Evolutionary conservation across 2,888 invertebrate genomes (phyloP).

Genomic region (Helleia helle): DNA sequence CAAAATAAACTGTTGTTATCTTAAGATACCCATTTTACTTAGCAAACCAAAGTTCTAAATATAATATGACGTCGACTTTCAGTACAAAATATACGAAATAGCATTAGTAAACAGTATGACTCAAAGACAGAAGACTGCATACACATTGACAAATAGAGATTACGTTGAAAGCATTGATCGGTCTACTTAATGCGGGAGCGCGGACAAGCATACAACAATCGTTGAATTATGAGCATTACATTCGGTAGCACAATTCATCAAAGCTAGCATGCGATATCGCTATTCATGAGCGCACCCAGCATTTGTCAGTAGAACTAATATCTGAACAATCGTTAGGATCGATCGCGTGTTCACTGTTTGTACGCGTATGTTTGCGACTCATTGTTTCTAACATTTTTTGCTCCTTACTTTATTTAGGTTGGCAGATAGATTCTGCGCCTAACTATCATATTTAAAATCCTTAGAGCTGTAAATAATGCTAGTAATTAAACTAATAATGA

Average conservation of each 20-base stretch:
- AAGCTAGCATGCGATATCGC: slow-evolving; percentile 44
- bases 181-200: slow-evolving; percentile 15
- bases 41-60: too few species aligned
- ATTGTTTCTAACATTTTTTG: too few species aligned
- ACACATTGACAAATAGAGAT: neutral
- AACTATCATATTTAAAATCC: slow-evolving; percentile 19
- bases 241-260: slow-evolving; percentile 46
- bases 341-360: slow-evolving; percentile 29
- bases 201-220: slow-evolving; percentile 22
- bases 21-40: too few species aligned
- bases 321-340: slow-evolving; percentile 46
- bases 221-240: slow-evolving; percentile 34
- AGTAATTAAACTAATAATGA: too few species aligned
- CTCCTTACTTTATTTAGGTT: too few species aligned
- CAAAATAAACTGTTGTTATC: too few species aligned
- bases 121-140: neutral
- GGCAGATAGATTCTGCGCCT: slow-evolving; percentile 34
- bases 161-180: slow-evolving; percentile 8
- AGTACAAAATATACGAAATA: too few species aligned
- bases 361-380: slow-evolving; percentile 24
- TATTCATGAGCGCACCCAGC: slow-evolving; percentile 34
- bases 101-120: too few species aligned
- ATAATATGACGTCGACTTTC: neutral
- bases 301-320: slow-evolving; percentile 53
- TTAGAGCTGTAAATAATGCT: too few species aligned